These are phyloP conservation scores for Alauda arvensis DNA, from an alignment of 2,797 vertebrate species.

Conservation along the genomic window DNA sequence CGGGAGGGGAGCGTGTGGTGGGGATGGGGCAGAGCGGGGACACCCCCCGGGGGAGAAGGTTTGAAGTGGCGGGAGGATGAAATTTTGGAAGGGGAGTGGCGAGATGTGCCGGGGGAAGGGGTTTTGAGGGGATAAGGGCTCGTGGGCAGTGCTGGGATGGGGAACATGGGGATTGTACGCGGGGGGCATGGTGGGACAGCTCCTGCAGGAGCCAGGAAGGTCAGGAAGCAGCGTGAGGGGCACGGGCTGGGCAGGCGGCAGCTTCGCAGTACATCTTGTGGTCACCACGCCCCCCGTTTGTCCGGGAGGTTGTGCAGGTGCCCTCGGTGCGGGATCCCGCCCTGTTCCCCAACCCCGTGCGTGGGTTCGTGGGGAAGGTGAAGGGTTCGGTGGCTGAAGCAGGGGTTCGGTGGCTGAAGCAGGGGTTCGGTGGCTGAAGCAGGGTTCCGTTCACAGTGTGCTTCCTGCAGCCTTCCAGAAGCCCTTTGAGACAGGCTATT, in stretches of 20 bases:
- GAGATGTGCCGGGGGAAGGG: rapidly evolving
- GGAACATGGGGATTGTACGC: rapidly evolving
- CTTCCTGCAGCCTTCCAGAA: rapidly evolving
- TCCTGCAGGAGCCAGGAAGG: rapidly evolving
- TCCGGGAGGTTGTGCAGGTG: rapidly evolving
- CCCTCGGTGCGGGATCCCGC: rapidly evolving
- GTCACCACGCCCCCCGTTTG: rapidly evolving
- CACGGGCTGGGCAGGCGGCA: neutral
- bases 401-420: rapidly evolving
- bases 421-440: rapidly evolving
- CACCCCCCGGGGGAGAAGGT: rapidly evolving
- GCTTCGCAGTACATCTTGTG: rapidly evolving
- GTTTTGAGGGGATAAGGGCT: rapidly evolving
- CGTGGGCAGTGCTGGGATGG: neutral
- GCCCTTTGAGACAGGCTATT: rapidly evolving
- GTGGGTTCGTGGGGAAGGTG: rapidly evolving
- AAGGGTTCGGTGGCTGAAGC: rapidly evolving
- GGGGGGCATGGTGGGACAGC: neutral
- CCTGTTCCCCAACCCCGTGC: too few species aligned
- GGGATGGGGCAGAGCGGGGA: too few species aligned
- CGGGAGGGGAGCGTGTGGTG: neutral
- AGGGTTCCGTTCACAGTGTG: rapidly evolving
- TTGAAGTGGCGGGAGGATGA: too few species aligned
- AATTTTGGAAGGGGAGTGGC: too few species aligned
- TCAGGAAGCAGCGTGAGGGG: rapidly evolving